Evolutionary conservation across 2,797 vertebrate species (phyloP).

Genomic region (Pelodytes ibericus): DNA sequence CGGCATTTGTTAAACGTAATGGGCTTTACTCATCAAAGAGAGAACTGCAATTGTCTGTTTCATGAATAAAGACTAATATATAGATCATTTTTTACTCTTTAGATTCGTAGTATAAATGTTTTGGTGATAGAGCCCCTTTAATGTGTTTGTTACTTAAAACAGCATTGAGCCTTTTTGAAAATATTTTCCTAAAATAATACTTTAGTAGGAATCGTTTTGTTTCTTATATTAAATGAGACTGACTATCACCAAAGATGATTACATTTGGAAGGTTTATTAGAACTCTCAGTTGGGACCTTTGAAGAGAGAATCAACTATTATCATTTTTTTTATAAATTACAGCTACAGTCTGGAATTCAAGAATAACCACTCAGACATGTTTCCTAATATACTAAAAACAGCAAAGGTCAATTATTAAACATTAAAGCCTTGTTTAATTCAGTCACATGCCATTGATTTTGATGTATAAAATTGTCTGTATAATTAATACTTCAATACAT

Average conservation of each 20-base stretch:
- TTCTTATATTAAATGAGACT: not conserved
- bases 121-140: too few relatives aligned
- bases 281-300: constrained; percentile 7
- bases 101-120: too few relatives aligned
- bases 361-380: constrained; percentile 7
- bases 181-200: constrained; percentile 5
- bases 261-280: not conserved
- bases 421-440: constrained; percentile 27
- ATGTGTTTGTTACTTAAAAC: too few relatives aligned
- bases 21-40: too few relatives aligned
- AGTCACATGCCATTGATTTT: constrained; percentile 46
- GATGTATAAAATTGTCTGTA: constrained; percentile 49
- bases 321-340: constrained; percentile 18
- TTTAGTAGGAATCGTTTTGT: constrained; percentile 27
- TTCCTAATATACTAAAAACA: constrained; percentile 33
- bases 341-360: constrained; percentile 3
- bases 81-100: too few relatives aligned
- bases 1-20: too few relatives aligned
- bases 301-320: not conserved
- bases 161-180: too few relatives aligned
- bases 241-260: not conserved
- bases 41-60: too few relatives aligned
- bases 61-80: too few relatives aligned
- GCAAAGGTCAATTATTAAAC: constrained; percentile 48
- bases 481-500: constrained; percentile 47